Conservation (phyloP, 2,888 invertebrate species). For the Baccha elongata region DNA sequence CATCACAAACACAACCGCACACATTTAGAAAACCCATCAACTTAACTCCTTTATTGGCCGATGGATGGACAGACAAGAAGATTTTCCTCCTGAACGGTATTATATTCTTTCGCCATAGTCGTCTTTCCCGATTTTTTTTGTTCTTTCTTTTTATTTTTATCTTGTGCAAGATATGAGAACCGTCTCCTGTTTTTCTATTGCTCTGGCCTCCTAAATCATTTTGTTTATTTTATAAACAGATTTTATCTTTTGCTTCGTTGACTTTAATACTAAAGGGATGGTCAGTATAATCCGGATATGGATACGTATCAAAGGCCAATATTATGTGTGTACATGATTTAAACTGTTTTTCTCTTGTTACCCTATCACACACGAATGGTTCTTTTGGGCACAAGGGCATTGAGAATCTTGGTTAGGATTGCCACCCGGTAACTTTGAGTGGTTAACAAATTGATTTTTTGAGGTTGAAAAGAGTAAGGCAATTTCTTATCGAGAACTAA, state of each 20-base stretch:
- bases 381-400: slow-evolving; percentile 38
- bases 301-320: slow-evolving; percentile 73
- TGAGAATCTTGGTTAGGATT: neutral
- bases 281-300: slow-evolving; percentile 73
- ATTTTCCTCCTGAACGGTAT: slow-evolving; percentile 66
- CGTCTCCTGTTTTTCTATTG: slow-evolving; percentile 33
- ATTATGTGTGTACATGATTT: slow-evolving; percentile 74
- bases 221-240: slow-evolving; percentile 74
- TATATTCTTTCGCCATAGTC: slow-evolving; percentile 62
- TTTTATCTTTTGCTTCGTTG: slow-evolving; percentile 73
- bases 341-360: slow-evolving; percentile 72
- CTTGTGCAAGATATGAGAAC: slow-evolving; percentile 13
- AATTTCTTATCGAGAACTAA: too few relatives aligned
- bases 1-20: slow-evolving; percentile 9
- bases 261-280: slow-evolving; percentile 72
- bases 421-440: too few relatives aligned
- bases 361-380: slow-evolving; percentile 68
- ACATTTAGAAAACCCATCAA: slow-evolving; percentile 49
- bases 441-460: too few relatives aligned
- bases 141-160: neutral
- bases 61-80: slow-evolving; percentile 51
- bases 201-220: slow-evolving; percentile 68
- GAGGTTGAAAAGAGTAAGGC: too few relatives aligned
- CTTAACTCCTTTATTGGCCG: slow-evolving; percentile 62
- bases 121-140: slow-evolving; percentile 43